Base-by-base conservation (phyloP, 2,113 vertebrate genomes). In the Daboia siamensis region DNA sequence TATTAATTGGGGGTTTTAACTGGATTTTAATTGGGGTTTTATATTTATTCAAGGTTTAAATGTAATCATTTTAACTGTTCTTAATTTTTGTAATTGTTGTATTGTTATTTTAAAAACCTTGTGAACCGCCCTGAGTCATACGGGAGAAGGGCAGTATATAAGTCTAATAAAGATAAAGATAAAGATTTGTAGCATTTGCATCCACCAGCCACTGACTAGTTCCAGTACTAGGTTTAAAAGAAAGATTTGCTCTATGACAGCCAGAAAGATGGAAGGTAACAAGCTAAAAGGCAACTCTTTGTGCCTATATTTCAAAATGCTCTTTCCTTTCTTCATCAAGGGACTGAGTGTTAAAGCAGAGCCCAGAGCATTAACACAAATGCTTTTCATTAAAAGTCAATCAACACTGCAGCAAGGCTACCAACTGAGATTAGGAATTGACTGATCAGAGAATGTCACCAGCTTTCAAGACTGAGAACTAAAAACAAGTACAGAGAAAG, bases 321-420 rank as follows among this genome's bases (percentile, higher is more conserved):
- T 5, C 9, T 55, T 86, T 56, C 61, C 54, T 56, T 90, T 51
- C 86, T 74, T 57, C 39, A 80, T 80, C 52, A 93, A 93, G 52
- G 51, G 33, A 87, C 26, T n/a, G n/a, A 90, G 59, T n/a, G 59
- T 90, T 15, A 55, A 55, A 87, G n/a, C 17, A 20, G 57, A 69
- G 29, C 13, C 56, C 23, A 90, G 26, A 80, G 90, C 85, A 87
- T 87, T 57, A 88, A 57, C 86, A 74, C 89, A 90, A 93, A 57
- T 87, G 92, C 90, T 93, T 93, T 88, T 54, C 61, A 87, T 93
- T 88, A 87, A 90, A 91, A 87, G 23, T 93, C 86, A 88, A 80
- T 56, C 92, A 69, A 56, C 89, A 87, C 26, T 23, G 56, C 39
- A 93, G 89, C 61, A 33, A 87, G 52, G 56, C 57, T 87, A 87